Evolutionary conservation across 2,113 vertebrate species (phyloP).

Genomic region (Amphiprion ocellaris): DNA sequence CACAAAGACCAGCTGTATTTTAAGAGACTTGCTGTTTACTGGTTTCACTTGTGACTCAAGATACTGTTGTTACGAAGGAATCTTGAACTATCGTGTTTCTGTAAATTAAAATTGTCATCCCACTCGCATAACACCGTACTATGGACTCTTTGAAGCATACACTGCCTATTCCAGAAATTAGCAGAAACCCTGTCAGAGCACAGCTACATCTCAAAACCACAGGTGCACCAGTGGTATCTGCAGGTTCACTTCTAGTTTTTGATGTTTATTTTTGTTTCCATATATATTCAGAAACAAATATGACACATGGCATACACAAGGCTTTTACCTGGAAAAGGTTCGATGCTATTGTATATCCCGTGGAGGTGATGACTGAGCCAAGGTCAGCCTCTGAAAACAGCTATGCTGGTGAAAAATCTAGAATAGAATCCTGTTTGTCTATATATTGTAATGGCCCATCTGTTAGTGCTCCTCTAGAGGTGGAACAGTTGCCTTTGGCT

Average conservation of each 20-base stretch:
- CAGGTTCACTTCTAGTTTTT: no score
- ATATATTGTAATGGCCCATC: slow-evolving; percentile 3
- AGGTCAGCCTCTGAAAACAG: slow-evolving; percentile 21
- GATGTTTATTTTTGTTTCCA: no score
- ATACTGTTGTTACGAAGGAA: neutral
- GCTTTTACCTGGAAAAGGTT: slow-evolving; percentile 3
- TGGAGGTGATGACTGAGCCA: slow-evolving; percentile 14
- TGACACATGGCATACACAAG: neutral
- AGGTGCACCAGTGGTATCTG: neutral
- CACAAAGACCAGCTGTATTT: neutral
- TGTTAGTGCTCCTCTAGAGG: slow-evolving; percentile 6
- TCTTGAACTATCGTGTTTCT: slow-evolving; percentile 3
- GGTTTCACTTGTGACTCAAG: neutral
- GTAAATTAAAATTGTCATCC: neutral
- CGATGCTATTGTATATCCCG: neutral
- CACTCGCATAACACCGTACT: neutral
- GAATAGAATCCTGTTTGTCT: neutral
- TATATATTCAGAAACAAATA: neutral
- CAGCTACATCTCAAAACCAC: neutral
- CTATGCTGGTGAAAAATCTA: neutral
- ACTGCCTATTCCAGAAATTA: neutral
- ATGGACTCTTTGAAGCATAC: neutral
- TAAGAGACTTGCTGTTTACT: neutral
- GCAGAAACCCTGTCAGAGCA: neutral
- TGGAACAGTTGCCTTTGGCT: neutral